phyloP scores from a whole-genome alignment of 2,888 invertebrate genomes.

The Pristionchus maxplancki region DNA sequence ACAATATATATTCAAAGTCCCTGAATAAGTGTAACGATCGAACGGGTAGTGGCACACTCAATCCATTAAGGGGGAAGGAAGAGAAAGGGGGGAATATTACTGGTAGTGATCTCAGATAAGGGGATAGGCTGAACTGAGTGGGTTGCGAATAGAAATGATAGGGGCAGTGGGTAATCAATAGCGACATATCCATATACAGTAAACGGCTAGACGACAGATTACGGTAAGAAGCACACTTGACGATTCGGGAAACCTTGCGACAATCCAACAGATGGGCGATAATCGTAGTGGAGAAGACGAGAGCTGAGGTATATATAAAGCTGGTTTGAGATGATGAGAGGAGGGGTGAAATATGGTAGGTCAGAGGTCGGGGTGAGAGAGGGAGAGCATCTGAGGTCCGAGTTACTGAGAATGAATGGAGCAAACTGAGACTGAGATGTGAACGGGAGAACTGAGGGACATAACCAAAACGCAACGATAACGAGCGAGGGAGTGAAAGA shows the following conservation, averaged over 20 bases:
- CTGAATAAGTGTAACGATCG: background rate
- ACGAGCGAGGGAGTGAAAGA: constrained; percentile 44
- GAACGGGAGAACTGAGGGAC: background rate
- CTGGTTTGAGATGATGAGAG: constrained; percentile 27
- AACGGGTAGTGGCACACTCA: constrained; percentile 12
- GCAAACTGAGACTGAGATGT: constrained; percentile 28
- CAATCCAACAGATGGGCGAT: background rate
- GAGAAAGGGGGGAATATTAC: background rate
- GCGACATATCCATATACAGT: background rate
- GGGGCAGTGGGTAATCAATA: background rate
- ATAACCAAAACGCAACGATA: constrained; percentile 35
- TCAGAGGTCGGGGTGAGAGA: background rate
- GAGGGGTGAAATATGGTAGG: background rate
- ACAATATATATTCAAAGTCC: constrained; percentile 13
- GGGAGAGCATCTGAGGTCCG: constrained; percentile 5
- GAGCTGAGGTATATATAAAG: constrained; percentile 11
- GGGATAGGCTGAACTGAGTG: background rate
- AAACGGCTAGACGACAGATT: background rate
- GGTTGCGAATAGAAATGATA: background rate
- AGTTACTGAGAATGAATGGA: background rate
- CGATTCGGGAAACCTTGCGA: constrained; percentile 25
- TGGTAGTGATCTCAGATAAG: constrained; percentile 9
- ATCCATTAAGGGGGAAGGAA: background rate
- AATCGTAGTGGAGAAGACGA: background rate
- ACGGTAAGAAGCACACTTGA: constrained; percentile 25